phyloP scores from a whole-genome alignment of 2,113 vertebrate species.

The Lanius ludovicianus region DNA sequence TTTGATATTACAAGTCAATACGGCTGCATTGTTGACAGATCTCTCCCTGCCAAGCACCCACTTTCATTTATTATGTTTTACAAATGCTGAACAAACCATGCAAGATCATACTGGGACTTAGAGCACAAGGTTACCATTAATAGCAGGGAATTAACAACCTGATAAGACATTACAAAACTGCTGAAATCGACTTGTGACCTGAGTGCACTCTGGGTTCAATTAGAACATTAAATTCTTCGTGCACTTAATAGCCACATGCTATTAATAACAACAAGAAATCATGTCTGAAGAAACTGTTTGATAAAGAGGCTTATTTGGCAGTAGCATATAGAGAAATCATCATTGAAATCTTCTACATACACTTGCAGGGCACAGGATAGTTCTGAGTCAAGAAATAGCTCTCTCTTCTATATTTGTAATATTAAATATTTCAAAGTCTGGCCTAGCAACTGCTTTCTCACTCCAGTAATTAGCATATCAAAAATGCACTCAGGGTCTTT shows the following conservation, averaged over 20 bases:
- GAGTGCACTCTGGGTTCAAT: not conserved
- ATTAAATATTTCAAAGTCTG: not conserved
- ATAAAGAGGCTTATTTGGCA: not conserved
- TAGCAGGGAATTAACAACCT: not conserved
- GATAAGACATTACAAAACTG: conserved; percentile 6
- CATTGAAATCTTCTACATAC: not conserved
- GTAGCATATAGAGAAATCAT: not conserved
- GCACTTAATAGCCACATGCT: not conserved
- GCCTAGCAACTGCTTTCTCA: not conserved
- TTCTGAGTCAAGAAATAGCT: not conserved
- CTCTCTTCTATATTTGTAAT: not conserved
- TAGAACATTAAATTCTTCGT: not conserved
- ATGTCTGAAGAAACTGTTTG: not conserved
- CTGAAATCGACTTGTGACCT: not conserved
- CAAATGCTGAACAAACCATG: not conserved
- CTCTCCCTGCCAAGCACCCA: not conserved
- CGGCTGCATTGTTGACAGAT: not conserved
- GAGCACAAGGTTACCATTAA: not conserved
- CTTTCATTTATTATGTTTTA: not conserved
- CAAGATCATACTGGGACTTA: not conserved
- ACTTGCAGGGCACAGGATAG: not conserved
- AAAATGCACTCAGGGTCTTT: not conserved
- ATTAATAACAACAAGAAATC: not conserved
- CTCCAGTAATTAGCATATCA: not conserved
- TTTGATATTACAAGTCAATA: not conserved